Conservation (phyloP, 92 coral and sea anemone species). For the Epizoanthus ramosus region DNA sequence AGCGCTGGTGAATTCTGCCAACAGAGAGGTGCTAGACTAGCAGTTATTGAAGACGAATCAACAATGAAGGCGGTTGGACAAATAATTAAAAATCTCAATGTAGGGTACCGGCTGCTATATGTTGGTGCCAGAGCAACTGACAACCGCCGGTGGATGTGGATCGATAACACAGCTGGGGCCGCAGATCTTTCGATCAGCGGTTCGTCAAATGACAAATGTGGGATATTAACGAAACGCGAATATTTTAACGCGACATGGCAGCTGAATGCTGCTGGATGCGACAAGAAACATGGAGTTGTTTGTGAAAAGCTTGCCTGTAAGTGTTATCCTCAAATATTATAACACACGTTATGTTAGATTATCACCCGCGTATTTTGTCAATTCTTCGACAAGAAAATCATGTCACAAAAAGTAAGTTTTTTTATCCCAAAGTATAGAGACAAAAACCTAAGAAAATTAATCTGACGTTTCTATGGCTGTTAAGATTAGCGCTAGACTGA, state of each 20-base stretch:
- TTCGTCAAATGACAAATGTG: background rate
- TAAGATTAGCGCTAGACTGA: no score
- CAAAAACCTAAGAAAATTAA: no score
- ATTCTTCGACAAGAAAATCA: no score
- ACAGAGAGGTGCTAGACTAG: constrained; percentile 20
- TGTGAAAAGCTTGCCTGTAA: constrained; percentile 40
- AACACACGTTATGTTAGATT: no score
- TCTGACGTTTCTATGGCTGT: no score
- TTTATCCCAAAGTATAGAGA: no score
- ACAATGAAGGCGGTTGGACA: constrained; percentile 11
- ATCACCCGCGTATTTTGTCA: no score
- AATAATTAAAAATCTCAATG: background rate
- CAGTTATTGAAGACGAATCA: background rate
- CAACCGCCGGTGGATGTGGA: constrained; percentile 41
- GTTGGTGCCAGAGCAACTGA: constrained; percentile 28
- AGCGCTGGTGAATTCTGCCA: background rate
- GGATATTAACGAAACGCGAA: constrained; percentile 3
- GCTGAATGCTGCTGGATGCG: background rate
- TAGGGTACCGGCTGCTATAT: background rate
- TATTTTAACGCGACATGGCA: constrained; percentile 19
- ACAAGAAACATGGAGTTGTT: background rate
- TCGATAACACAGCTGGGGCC: constrained; percentile 7
- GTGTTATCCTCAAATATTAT: background rate
- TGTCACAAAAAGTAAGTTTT: no score
- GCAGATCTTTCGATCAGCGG: background rate